Conservation (phyloP, 92 coral and sea anemone species). For the Parazoanthus atlanticus region DNA sequence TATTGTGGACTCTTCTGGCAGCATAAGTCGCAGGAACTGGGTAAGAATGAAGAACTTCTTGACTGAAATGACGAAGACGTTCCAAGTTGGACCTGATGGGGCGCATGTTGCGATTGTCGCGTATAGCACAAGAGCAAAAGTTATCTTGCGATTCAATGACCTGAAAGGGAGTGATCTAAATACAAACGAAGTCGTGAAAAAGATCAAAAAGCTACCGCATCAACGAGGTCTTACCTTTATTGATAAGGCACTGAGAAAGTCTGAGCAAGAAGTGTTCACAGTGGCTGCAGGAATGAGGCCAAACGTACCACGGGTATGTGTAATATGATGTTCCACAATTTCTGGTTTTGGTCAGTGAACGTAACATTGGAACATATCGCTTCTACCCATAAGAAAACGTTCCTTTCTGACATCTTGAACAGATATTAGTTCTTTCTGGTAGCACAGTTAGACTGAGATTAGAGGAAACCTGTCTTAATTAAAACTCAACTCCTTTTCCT, state of each 20-base stretch:
- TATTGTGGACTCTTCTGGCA: slow-evolving; percentile 34
- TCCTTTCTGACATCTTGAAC: too few species aligned
- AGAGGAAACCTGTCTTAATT: too few species aligned
- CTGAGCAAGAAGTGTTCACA: slow-evolving; percentile 1
- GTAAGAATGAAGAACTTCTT: background rate
- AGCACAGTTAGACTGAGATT: too few species aligned
- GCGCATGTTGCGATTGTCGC: slow-evolving; percentile 8
- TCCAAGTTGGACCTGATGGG: background rate
- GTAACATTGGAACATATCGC: background rate
- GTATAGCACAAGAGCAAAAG: background rate
- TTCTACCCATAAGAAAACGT: too few species aligned
- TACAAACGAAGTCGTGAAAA: background rate
- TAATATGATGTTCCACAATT: background rate
- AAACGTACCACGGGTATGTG: slow-evolving; percentile 8
- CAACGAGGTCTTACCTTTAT: slow-evolving; percentile 12
- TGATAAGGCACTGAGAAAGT: slow-evolving; percentile 3
- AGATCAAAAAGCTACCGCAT: background rate
- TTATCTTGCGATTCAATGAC: background rate
- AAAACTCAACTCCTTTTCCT: too few species aligned
- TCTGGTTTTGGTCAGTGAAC: background rate
- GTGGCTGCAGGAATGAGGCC: slow-evolving; percentile 20
- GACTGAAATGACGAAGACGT: background rate
- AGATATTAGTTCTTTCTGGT: too few species aligned
- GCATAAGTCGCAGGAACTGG: slow-evolving; percentile 16
- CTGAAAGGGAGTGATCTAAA: background rate